phyloP scores from a whole-genome alignment of 2,888 invertebrate genomes.

The Ectemnius lituratus region DNA sequence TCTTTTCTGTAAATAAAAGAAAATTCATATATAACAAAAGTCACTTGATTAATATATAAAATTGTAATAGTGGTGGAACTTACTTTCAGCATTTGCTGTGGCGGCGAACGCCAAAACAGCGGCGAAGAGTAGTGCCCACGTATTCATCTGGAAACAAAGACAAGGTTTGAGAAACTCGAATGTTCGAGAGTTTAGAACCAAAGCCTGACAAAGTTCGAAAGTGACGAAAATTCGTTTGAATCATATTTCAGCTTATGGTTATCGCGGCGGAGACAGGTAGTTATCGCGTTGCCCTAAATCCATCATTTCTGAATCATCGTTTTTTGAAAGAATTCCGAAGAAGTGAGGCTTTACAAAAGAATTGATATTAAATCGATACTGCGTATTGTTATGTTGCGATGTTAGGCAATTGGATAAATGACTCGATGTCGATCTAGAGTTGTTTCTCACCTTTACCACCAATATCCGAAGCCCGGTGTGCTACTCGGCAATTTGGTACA shows the following conservation, averaged over 20 bases:
- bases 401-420: neutral
- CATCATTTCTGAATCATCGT: neutral
- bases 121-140: conserved; percentile 26
- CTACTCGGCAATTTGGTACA: conserved; percentile 9
- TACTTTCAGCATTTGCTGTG: conserved; percentile 38
- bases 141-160: conserved; percentile 55
- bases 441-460: conserved; percentile 24
- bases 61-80: conserved; percentile 31
- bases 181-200: too few species aligned
- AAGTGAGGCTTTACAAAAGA: neutral
- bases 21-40: neutral
- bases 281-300: neutral
- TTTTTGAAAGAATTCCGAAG: neutral
- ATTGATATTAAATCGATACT: neutral
- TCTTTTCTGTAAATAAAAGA: conserved; percentile 78
- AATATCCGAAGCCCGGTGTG: conserved; percentile 2
- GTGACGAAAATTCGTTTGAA: too few species aligned
- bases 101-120: conserved; percentile 39
- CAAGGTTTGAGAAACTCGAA: neutral
- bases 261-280: neutral
- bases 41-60: neutral
- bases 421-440: neutral
- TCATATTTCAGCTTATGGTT: neutral
- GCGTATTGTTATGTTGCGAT: neutral
- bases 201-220: too few species aligned